These are phyloP conservation scores for Physocephala rufipes DNA, from an alignment of 2,888 invertebrate species.

Conservation along the genomic window DNA sequence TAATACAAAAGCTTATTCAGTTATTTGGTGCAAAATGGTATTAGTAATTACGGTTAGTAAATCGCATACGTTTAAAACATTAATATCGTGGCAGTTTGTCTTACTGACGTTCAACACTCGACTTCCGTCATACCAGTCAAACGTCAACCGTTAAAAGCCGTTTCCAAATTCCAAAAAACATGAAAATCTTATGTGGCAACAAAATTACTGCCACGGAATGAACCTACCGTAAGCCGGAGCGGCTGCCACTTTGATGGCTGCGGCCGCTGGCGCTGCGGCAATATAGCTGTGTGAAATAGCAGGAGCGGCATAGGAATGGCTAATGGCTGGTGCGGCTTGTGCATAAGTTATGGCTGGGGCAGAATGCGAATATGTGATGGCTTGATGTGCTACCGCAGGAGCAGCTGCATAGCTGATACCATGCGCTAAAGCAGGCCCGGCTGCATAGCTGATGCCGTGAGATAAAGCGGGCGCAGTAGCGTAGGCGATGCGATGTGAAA, in stretches of 20 bases:
- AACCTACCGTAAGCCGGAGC: conserved; percentile 61
- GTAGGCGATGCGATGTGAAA: conserved; percentile 43
- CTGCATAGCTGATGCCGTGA: conserved; percentile 44
- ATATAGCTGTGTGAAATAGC: conserved; percentile 49
- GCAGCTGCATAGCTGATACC: conserved; percentile 43
- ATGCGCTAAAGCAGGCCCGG: conserved; percentile 34
- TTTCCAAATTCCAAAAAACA: not conserved
- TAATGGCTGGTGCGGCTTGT: conserved; percentile 39
- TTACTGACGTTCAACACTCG: too few relatives aligned
- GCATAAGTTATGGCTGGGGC: conserved; percentile 42
- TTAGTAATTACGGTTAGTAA: too few relatives aligned
- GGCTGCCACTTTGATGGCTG: conserved; percentile 54
- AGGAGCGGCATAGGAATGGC: conserved; percentile 54
- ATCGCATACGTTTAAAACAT: too few relatives aligned
- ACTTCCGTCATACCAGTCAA: too few relatives aligned
- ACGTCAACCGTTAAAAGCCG: not conserved
- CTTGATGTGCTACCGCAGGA: conserved; percentile 35
- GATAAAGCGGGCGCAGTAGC: conserved; percentile 45
- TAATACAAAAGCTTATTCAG: too few relatives aligned
- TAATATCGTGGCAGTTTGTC: too few relatives aligned
- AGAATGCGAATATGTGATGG: conserved; percentile 48
- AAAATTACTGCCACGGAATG: not conserved
- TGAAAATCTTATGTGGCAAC: not conserved
- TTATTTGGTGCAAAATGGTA: too few relatives aligned
- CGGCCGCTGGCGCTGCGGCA: conserved; percentile 49